Evolutionary conservation across 2,888 invertebrate species (phyloP).

Genomic region (Bruchidius siliquastri): DNA sequence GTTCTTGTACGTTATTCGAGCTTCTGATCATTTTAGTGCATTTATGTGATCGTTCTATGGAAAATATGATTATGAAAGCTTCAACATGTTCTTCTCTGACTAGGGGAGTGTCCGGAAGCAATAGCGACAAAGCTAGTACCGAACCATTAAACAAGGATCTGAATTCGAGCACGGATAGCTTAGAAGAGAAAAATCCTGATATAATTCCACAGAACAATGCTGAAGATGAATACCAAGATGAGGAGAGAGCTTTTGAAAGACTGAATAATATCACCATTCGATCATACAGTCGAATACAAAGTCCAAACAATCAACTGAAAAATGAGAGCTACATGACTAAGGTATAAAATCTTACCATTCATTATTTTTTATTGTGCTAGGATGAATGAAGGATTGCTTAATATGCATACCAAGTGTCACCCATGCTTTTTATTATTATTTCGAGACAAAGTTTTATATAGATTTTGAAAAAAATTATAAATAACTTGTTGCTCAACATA

Average conservation of each 20-base stretch:
- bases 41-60: too few species aligned
- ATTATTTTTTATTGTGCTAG: too few species aligned
- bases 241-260: slow-evolving; percentile 52
- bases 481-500: too few species aligned
- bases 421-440: too few species aligned
- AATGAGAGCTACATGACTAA: slow-evolving; percentile 42
- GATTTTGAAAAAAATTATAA: too few species aligned
- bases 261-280: slow-evolving; percentile 48
- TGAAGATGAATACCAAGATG: slow-evolving; percentile 52
- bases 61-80: too few species aligned
- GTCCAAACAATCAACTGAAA: slow-evolving; percentile 40
- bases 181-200: slow-evolving; percentile 57
- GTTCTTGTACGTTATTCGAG: too few species aligned
- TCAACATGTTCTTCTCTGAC: too few species aligned
- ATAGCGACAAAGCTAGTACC: slow-evolving; percentile 46
- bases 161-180: slow-evolving; percentile 50
- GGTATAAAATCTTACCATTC: slow-evolving; percentile 33
- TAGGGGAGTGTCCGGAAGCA: slow-evolving; percentile 34
- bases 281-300: slow-evolving; percentile 45
- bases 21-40: too few species aligned
- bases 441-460: too few species aligned
- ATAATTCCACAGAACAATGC: slow-evolving; percentile 55
- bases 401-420: too few species aligned
- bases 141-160: slow-evolving; percentile 50
- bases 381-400: too few species aligned